Conservation (phyloP, 2,888 invertebrate species). For the Ectemnius cavifrons region DNA sequence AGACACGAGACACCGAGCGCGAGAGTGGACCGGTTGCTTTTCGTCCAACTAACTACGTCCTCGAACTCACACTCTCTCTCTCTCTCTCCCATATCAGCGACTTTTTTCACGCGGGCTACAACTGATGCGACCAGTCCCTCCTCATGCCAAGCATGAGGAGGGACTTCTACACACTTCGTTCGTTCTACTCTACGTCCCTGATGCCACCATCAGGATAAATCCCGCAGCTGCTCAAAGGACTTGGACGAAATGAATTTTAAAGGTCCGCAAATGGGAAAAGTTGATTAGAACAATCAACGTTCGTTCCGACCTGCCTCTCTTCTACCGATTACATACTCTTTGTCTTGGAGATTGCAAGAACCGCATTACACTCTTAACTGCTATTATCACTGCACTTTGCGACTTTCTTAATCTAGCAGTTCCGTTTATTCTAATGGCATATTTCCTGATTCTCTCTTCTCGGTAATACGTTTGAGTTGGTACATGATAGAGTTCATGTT, state of each 20-base stretch:
- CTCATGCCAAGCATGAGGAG: background rate
- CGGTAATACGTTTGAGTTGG: no score
- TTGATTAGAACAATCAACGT: background rate
- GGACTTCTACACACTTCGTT: no score
- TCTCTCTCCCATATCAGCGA: slow-evolving; percentile 31
- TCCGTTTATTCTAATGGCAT: no score
- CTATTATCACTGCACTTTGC: no score
- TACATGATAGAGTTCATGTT: no score
- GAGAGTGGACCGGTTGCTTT: no score
- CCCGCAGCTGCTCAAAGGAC: slow-evolving; percentile 22
- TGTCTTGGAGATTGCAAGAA: no score
- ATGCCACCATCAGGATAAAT: slow-evolving; percentile 34
- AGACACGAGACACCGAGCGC: slow-evolving; percentile 19
- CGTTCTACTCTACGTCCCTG: slow-evolving; percentile 25
- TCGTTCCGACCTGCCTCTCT: no score
- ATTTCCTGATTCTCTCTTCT: no score
- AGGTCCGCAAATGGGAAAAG: background rate
- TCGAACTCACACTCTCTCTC: slow-evolving; percentile 14
- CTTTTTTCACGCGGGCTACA: slow-evolving; percentile 33
- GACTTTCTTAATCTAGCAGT: no score
- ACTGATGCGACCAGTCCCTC: background rate
- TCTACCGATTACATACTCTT: no score
- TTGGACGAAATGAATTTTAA: slow-evolving; percentile 29
- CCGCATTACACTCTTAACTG: no score
- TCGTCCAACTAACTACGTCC: slow-evolving; percentile 45